Evolutionary conservation across 2,888 invertebrate genomes (phyloP).

Genomic region (Nezara viridula): DNA sequence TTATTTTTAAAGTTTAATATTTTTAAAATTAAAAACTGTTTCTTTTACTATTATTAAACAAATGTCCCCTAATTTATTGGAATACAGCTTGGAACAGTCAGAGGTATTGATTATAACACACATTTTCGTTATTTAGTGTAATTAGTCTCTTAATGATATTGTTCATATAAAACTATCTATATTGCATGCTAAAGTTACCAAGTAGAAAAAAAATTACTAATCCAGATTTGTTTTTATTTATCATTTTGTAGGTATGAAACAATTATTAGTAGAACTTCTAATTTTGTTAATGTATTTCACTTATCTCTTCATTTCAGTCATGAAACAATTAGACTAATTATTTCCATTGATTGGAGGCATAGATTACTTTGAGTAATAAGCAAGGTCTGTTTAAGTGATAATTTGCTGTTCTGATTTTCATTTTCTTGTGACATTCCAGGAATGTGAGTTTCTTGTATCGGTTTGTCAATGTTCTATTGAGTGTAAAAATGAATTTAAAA

Average conservation of each 20-base stretch:
- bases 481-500: conserved; percentile 37
- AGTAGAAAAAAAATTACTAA: background rate
- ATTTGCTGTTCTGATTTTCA: background rate
- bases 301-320: conserved; percentile 1
- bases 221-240: background rate
- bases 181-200: background rate
- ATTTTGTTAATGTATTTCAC: conserved; percentile 3
- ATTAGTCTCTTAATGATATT: too few species aligned
- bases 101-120: background rate
- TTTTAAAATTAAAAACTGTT: background rate
- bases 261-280: background rate
- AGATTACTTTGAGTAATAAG: background rate
- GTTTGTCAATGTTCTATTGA: background rate
- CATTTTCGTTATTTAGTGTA: too few species aligned
- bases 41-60: too few species aligned
- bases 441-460: background rate
- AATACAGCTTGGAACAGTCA: background rate
- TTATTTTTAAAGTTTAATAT: background rate
- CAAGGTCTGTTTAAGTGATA: background rate
- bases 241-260: too few species aligned
- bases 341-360: background rate
- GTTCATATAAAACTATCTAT: too few species aligned
- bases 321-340: conserved; percentile 50
- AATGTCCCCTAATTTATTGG: too few species aligned
- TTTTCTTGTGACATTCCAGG: background rate